phyloP scores from a whole-genome alignment of 2,113 vertebrate genomes.

The Propithecus coquereli region DNA sequence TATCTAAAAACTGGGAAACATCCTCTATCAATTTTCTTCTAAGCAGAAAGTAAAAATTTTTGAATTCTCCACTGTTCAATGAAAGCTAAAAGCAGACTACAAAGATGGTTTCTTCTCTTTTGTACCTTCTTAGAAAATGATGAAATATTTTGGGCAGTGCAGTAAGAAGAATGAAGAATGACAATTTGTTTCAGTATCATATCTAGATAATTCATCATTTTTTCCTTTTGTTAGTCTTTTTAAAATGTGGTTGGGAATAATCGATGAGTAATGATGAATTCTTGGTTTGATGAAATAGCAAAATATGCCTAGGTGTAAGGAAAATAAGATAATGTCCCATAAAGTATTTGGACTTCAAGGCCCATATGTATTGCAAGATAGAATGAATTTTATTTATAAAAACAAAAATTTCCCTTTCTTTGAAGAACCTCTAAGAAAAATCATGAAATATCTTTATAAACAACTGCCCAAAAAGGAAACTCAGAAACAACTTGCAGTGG shows the following conservation, averaged over 20 bases:
- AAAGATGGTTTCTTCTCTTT: neutral
- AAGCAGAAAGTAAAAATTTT: neutral
- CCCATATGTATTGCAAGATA: neutral
- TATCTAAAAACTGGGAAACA: neutral
- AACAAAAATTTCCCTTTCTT: neutral
- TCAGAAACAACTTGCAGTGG: neutral
- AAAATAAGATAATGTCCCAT: neutral
- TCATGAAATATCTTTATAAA: neutral
- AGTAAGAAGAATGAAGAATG: neutral
- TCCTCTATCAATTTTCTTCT: neutral
- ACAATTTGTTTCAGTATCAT: neutral
- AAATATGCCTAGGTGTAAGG: neutral
- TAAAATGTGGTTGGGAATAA: neutral
- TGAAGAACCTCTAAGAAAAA: neutral
- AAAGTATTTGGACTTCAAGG: neutral
- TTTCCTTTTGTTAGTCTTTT: neutral
- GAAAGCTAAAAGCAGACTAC: neutral
- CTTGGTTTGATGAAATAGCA: neutral
- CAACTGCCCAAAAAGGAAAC: neutral
- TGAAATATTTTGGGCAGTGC: neutral
- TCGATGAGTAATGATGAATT: neutral
- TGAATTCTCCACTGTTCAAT: neutral
- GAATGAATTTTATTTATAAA: neutral
- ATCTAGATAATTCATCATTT: neutral
- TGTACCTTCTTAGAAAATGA: neutral